Percentiles rank a stretch among this genome's conserved stretches.
phyloP scores from a whole-genome alignment of 2,888 invertebrate species.

The Cephus pygmeus region DNA sequence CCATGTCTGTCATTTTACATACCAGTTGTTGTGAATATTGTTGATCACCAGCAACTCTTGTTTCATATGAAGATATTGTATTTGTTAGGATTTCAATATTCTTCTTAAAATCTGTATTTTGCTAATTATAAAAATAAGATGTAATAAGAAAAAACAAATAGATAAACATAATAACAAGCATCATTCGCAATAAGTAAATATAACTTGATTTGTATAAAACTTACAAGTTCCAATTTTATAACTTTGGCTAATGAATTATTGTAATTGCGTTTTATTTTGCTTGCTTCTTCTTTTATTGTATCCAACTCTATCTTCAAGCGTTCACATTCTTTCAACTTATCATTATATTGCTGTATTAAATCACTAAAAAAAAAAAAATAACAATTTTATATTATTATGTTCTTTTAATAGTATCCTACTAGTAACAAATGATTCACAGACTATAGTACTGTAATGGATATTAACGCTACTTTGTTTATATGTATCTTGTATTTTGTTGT shows the following conservation, averaged over 20 bases:
- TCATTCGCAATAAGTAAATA: background rate
- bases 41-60: slow-evolving; percentile 43
- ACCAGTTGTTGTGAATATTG: slow-evolving; percentile 45
- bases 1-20: slow-evolving; percentile 44
- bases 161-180: background rate
- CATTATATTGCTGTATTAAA: slow-evolving; percentile 47
- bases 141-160: background rate
- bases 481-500: too few relatives aligned
- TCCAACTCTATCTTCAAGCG: slow-evolving; percentile 39
- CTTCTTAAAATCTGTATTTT: slow-evolving; percentile 36
- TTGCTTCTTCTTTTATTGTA: slow-evolving; percentile 25
- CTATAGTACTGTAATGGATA: too few relatives aligned
- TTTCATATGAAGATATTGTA: slow-evolving; percentile 29
- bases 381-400: too few relatives aligned
- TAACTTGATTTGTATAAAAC: slow-evolving; percentile 13
- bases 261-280: slow-evolving; percentile 36
- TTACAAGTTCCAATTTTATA: slow-evolving; percentile 45
- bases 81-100: slow-evolving; percentile 22
- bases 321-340: slow-evolving; percentile 49
- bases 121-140: slow-evolving; percentile 26
- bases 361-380: slow-evolving; percentile 39
- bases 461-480: too few relatives aligned
- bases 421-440: too few relatives aligned
- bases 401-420: too few relatives aligned
- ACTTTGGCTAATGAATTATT: slow-evolving; percentile 35